Percentiles rank a stretch among this genome's conserved stretches.
These are phyloP conservation scores for Ichneumoninae sp. DNA, from an alignment of 2,888 invertebrate genomes.

Conservation along the genomic window DNA sequence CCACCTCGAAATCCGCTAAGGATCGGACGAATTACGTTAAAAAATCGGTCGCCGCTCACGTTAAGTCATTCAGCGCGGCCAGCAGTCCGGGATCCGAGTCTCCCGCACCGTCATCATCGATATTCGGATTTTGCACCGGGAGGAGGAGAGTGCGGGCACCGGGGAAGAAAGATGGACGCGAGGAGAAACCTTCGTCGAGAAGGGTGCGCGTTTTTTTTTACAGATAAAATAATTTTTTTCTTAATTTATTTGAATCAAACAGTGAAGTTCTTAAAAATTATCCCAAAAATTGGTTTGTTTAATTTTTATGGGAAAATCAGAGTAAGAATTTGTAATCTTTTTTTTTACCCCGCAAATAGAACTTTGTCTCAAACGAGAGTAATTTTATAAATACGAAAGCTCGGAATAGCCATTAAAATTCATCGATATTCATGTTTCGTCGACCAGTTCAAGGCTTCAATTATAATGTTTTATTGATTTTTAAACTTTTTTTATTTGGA, in stretches of 20 bases:
- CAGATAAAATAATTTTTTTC: not conserved
- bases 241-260: not conserved
- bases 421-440: not conserved
- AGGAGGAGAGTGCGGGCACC: constrained; percentile 73
- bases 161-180: constrained; percentile 46
- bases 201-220: constrained; percentile 56
- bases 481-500: not conserved
- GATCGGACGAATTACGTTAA: constrained; percentile 75
- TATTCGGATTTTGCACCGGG: constrained; percentile 81
- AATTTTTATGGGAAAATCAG: too few relatives aligned
- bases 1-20: constrained; percentile 71
- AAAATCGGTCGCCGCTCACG: constrained; percentile 71
- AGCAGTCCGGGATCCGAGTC: constrained; percentile 71
- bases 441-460: not conserved
- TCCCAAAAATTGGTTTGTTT: too few relatives aligned
- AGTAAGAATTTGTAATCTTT: too few relatives aligned
- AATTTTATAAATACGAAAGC: too few relatives aligned
- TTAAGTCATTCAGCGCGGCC: constrained; percentile 73
- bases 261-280: too few relatives aligned
- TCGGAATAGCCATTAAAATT: not conserved
- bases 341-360: not conserved
- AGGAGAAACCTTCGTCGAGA: constrained; percentile 49
- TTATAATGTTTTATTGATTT: constrained; percentile 1
- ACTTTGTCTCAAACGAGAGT: not conserved
- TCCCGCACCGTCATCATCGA: constrained; percentile 76